phyloP scores from a whole-genome alignment of 2,888 invertebrate species.

The Gymnosoma rotundatum region DNA sequence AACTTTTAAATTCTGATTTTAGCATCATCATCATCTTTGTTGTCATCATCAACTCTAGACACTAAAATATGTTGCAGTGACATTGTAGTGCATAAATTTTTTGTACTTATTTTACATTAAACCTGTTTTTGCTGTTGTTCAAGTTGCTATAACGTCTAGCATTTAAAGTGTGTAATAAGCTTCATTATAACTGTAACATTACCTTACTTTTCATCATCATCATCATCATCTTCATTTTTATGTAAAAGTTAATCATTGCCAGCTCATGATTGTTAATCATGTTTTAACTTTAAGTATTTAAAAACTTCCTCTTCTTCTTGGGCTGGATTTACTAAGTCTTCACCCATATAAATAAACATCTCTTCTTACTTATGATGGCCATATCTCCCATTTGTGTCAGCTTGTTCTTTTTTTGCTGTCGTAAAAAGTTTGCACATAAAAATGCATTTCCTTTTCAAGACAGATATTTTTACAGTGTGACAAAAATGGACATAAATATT shows the following conservation, averaged over 20 bases:
- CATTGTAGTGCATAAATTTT: constrained; percentile 32
- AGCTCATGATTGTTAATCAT: constrained; percentile 30
- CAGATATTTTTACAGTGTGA: constrained; percentile 8
- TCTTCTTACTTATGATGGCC: neutral
- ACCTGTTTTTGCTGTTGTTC: neutral
- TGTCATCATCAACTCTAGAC: constrained; percentile 40
- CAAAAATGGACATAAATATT: constrained; percentile 60
- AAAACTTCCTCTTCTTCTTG: constrained; percentile 20
- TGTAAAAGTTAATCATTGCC: constrained; percentile 12
- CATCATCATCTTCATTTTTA: constrained; percentile 15
- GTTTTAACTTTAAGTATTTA: constrained; percentile 32
- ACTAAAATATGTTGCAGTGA: constrained; percentile 53
- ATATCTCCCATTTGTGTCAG: neutral
- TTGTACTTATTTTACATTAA: neutral
- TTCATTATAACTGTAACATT: constrained; percentile 56
- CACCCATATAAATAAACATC: neutral
- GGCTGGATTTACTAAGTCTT: constrained; percentile 27
- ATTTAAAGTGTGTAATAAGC: constrained; percentile 46
- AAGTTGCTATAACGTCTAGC: constrained; percentile 11
- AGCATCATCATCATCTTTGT: constrained; percentile 44
- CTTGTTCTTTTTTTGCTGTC: constrained; percentile 5
- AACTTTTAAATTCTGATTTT: constrained; percentile 46
- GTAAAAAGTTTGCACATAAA: constrained; percentile 35
- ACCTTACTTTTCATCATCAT: constrained; percentile 39
- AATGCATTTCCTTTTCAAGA: constrained; percentile 53